Evolutionary conservation across 2,797 vertebrate species (phyloP), one percentile per base, ranked within the genome.

Genomic region (Lagocephalus sceleratus): DNA sequence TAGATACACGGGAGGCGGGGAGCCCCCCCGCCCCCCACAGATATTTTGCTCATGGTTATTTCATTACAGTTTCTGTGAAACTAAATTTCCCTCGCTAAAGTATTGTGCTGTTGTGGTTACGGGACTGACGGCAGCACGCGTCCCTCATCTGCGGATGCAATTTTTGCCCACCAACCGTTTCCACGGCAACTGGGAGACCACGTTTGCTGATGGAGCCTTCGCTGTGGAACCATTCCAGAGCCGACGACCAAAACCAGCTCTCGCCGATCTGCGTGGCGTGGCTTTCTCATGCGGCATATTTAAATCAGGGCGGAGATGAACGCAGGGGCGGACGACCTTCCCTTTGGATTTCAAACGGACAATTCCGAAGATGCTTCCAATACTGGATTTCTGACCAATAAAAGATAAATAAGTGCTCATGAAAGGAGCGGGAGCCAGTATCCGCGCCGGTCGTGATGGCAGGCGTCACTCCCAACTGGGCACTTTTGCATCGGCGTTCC

Each of bases 1-100:
- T 68, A 60, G 69, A 71, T 63, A 66, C 57, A 73, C 51, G 71
- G 6, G 14, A 48, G 59, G 47, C 39, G 41, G 47, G 14, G 46
- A 9, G 25, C 17, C 17, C 1, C n/a, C 16, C 8, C 38, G 16
- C 39, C 16, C 16, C 6, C 9, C 16, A n/a, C 9, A 9, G 40
- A 42, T 42, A 8, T 42, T n/a, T 19, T 42, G 40, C 19, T 35
- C 11, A 35, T 10, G 32, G 32, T 14, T 35, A 35, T 14, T 35
- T 35, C 9, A 8, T 29, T 35, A 35, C 32, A 55, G 26, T 40
- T 15, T 11, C 32, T 35, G 32, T 35, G 38, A 23, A 49, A 38
- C n/a, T 29, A 54, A 57, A 19, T 51, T 54, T 41, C 53, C 43
- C 51, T 49, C 43, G 7, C 12, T 35, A 35, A 35, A 35, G 12